Percentiles rank a stretch among this genome's conserved stretches.
Evolutionary conservation across 2,113 vertebrate genomes (phyloP).

Genomic region (Chloropsis cyanopogon): DNA sequence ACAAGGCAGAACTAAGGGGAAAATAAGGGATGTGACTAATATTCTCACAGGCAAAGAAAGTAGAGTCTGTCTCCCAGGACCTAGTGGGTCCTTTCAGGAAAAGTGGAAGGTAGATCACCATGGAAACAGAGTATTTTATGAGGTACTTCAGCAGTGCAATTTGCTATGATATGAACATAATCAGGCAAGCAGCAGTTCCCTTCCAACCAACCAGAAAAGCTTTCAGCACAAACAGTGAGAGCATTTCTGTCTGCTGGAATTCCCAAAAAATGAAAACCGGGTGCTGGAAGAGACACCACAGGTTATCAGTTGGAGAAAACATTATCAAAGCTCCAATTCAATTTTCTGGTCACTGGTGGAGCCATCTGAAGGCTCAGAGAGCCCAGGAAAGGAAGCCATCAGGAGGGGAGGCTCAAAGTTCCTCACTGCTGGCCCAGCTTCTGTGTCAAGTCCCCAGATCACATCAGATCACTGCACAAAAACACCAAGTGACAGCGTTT

Average conservation of each 20-base stretch:
- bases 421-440: not conserved
- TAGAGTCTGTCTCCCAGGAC: not conserved
- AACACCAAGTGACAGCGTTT: fast-evolving
- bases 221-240: not conserved
- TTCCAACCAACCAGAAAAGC: not conserved
- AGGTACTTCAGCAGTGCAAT: not conserved
- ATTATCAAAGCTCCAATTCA: not conserved
- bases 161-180: not conserved
- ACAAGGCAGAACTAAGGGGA: not conserved
- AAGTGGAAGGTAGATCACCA: not conserved
- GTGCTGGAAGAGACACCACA: fast-evolving
- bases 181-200: not conserved
- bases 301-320: not conserved
- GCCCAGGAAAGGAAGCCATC: not conserved
- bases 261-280: not conserved
- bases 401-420: not conserved
- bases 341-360: not conserved
- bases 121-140: constrained; percentile 12
- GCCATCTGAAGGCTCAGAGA: not conserved
- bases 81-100: not conserved
- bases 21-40: not conserved
- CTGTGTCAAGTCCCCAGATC: not conserved
- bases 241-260: not conserved
- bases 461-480: not conserved
- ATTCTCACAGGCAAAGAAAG: not conserved